These are phyloP conservation scores for Onychorhynchus coronatus DNA, from an alignment of 2,113 vertebrate species.

Conservation along the genomic window DNA sequence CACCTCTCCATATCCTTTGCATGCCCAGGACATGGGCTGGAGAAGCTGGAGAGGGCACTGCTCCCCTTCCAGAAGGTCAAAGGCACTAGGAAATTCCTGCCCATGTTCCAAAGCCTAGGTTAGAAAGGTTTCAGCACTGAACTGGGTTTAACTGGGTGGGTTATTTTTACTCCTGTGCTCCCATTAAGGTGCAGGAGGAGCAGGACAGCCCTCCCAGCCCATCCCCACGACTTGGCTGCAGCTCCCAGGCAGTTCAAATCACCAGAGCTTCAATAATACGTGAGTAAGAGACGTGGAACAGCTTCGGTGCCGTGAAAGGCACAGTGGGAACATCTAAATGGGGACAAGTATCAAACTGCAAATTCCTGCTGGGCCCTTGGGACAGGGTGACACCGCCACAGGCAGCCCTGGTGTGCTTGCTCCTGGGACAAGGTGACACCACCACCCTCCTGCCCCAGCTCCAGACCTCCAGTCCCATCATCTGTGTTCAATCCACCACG, in stretches of 20 bases:
- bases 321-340: neutral
- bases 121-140: neutral
- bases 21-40: neutral
- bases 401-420: neutral
- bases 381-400: neutral
- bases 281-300: accelerated
- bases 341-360: neutral
- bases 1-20: neutral
- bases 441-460: neutral
- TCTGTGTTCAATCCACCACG: accelerated
- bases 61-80: neutral
- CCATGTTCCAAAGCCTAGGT: accelerated
- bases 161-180: neutral
- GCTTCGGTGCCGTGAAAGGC: accelerated
- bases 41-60: neutral
- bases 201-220: neutral
- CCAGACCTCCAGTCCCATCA: neutral
- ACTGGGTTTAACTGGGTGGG: neutral
- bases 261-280: neutral
- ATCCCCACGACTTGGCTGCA: accelerated
- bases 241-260: neutral
- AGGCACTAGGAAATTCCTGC: neutral
- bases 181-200: neutral
- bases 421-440: neutral
- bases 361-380: neutral